Percentiles rank a stretch among this genome's conserved stretches.
Conservation (phyloP, 2,888 invertebrate species). For the Chymomyza amoena region DNA sequence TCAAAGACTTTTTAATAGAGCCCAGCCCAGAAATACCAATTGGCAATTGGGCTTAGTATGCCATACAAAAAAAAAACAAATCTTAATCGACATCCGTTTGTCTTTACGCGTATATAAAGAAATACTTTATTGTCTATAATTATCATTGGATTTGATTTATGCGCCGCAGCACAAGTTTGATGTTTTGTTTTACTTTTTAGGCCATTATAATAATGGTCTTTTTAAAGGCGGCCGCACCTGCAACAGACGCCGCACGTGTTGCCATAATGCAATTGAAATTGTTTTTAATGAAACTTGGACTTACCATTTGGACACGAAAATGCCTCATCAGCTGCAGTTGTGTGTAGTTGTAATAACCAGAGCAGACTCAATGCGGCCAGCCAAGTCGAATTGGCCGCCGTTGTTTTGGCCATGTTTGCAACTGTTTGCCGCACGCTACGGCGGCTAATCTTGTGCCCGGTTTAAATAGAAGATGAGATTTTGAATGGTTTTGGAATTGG, state of each 20-base stretch:
- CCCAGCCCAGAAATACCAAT: conserved; percentile 25
- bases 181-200: conserved; percentile 20
- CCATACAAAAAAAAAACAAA: background rate
- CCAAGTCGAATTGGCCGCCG: conserved; percentile 79
- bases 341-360: conserved; percentile 41
- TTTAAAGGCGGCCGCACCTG: conserved; percentile 51
- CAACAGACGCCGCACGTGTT: conserved; percentile 55
- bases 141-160: conserved; percentile 28
- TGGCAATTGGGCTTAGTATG: background rate
- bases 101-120: background rate
- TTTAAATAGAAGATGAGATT: conserved; percentile 37
- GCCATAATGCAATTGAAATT: conserved; percentile 40
- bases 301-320: conserved; percentile 79
- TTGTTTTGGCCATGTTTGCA: conserved; percentile 75
- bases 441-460: conserved; percentile 51
- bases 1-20: conserved; percentile 40
- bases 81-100: conserved; percentile 39
- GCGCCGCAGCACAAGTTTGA: conserved; percentile 13
- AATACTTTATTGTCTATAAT: conserved; percentile 30
- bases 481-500: conserved; percentile 40
- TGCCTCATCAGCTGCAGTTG: conserved; percentile 73
- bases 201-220: background rate
- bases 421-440: background rate
- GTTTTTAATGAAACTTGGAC: conserved; percentile 39
- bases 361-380: conserved; percentile 77